Base-by-base conservation (phyloP, 53 echinoderm and acorn worm genomes). In the Arbacia lixula region DNA sequence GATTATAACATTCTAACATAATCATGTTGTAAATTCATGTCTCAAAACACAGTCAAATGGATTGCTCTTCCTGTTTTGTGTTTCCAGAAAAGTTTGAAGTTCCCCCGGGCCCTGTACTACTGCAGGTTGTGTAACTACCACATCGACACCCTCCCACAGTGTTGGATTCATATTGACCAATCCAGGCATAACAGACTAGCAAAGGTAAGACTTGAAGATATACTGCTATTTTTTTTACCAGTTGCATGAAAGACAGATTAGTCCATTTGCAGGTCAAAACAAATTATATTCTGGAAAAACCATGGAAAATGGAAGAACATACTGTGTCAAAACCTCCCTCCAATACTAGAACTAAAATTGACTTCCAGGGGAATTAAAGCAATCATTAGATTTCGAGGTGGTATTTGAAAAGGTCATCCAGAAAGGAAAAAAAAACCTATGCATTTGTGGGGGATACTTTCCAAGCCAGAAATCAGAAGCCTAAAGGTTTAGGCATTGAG, bases 81-180 rank as follows among this genome's bases (percentile, higher is more conserved):
- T 37, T 71, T 79, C 25, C 84, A 98, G 99, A 98, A 89, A 87
- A 94, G 79, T 53, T 33, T 76, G n/a, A 86, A 93, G 71, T 98
- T 94, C 85, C 99, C 99, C 17, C 78, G 88, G 33, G 99, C 99
- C 46, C 92, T 89, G 61, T 98, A 88, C 71, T 94, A 86, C 64
- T 98, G 99, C 73, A 65, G 94, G 9, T 40, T 94, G 31, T 98
- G 99, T 80, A 92, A 98, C 72, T 98, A 98, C 71, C 99, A 98
- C 85, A 89, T 95, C 72, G 94, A 98, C 71, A 86, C 68, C 38
- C 10, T 92, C 37, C 71, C 84, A 2, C 65, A 87, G 30, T 94
- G 88, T 55, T 85, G 83, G 72, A 77, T 87, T 26, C 99, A 98
- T 68, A 88, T 88, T 56, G 88, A 90, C 16, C 91, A 94, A 41